A percentile compares a stretch with the other conserved stretches of the same genome.
Conservation (phyloP, 2,888 invertebrate genomes). For the Sphaeridia pumilis region DNA sequence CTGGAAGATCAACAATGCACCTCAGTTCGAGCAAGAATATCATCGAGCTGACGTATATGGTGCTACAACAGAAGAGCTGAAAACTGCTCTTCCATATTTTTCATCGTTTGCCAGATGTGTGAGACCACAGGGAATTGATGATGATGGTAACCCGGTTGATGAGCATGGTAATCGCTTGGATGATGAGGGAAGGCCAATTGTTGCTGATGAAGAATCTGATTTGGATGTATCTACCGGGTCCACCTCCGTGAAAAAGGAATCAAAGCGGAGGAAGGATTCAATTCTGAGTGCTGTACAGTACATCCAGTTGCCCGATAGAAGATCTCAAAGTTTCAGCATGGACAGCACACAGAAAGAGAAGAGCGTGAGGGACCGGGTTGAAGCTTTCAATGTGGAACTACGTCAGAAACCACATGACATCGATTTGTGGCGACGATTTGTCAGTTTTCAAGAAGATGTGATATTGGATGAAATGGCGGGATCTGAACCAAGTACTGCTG, state of each 20-base stretch:
- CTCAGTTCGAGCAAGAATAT: slow-evolving; percentile 7
- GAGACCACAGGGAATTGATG: slow-evolving; percentile 14
- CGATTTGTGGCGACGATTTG: slow-evolving; percentile 31
- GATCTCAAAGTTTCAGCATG: not conserved
- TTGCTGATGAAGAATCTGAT: not conserved
- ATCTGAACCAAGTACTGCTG: not conserved
- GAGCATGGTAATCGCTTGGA: slow-evolving; percentile 1
- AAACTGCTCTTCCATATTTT: slow-evolving; percentile 10
- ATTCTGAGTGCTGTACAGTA: not conserved
- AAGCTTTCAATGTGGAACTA: slow-evolving; percentile 25
- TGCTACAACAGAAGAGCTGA: slow-evolving; percentile 22
- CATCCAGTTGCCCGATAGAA: not conserved
- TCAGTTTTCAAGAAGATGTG: slow-evolving; percentile 33
- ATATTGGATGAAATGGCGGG: slow-evolving; percentile 8
- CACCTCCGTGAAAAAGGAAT: not conserved
- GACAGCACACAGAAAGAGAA: not conserved
- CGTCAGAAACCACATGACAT: slow-evolving; percentile 28
- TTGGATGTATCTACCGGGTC: not conserved
- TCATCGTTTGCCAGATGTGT: slow-evolving; percentile 6
- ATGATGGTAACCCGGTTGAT: slow-evolving; percentile 16
- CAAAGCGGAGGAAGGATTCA: not conserved
- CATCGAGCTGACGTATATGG: slow-evolving; percentile 19
- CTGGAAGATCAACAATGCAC: slow-evolving; percentile 16
- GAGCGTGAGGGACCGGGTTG: slow-evolving; percentile 22
- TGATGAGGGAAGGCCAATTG: slow-evolving; percentile 7